A percentile compares a stretch with the other conserved stretches of the same genome.
Conservation (phyloP, 2,113 vertebrate genomes). For the Oncorhynchus masou region DNA sequence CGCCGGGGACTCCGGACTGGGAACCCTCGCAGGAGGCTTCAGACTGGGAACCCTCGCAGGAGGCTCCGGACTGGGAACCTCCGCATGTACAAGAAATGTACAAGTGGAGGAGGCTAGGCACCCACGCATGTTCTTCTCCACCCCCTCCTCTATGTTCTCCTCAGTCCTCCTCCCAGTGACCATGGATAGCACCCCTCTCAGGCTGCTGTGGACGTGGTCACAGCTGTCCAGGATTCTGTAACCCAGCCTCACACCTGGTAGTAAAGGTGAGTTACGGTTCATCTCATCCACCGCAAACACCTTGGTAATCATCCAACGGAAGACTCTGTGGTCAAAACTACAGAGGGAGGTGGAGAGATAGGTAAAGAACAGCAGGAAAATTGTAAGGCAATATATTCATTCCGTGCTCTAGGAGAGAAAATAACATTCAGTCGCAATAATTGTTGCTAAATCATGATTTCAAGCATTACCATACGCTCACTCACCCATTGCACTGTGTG, state of each 20-base stretch:
- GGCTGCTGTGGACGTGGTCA: conserved; percentile 65
- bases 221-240: conserved; percentile 73
- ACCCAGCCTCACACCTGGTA: conserved; percentile 72
- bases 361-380: neutral
- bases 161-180: conserved; percentile 27
- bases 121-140: neutral
- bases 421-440: neutral
- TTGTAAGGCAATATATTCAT: too few species aligned
- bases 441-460: neutral
- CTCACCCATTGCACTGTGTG: conserved; percentile 66
- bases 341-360: too few species aligned
- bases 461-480: neutral
- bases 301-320: conserved; percentile 60
- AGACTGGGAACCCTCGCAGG: too few species aligned
- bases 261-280: conserved; percentile 58
- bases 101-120: conserved; percentile 70
- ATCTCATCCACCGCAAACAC: conserved; percentile 76
- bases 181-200: conserved; percentile 59
- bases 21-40: too few species aligned
- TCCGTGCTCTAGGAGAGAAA: too few species aligned
- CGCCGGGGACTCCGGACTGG: too few species aligned
- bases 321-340: conserved; percentile 67
- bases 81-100: too few species aligned
- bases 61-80: too few species aligned
- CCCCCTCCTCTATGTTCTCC: neutral